Conservation (phyloP, 2,888 invertebrate genomes). For the Melinaea menophilus region DNA sequence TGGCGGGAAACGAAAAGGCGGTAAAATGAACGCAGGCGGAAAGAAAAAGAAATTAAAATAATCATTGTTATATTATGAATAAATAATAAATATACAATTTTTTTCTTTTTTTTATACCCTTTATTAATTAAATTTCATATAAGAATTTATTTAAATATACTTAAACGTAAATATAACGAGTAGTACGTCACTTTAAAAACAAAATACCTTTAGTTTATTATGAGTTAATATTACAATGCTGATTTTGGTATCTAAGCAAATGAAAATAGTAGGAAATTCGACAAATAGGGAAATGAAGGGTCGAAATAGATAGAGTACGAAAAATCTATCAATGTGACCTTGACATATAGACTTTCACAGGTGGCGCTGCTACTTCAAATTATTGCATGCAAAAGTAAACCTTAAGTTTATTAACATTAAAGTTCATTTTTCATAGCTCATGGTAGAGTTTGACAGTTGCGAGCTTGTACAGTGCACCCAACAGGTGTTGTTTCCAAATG, state of each 20-base stretch:
- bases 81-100: constrained; percentile 4
- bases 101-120: not conserved
- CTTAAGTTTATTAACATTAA: not conserved
- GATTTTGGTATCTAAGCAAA: no score
- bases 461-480: constrained; percentile 32
- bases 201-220: no score
- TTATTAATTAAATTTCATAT: not conserved
- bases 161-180: no score
- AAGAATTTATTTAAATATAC: not conserved
- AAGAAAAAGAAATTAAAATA: constrained; percentile 59
- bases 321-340: constrained; percentile 29
- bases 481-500: constrained; percentile 32
- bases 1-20: constrained; percentile 52
- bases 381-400: constrained; percentile 6
- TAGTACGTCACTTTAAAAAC: no score
- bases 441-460: constrained; percentile 29
- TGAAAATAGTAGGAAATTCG: no score
- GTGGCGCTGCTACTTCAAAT: constrained; percentile 33
- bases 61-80: constrained; percentile 26
- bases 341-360: constrained; percentile 29
- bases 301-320: not conserved
- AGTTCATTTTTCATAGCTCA: constrained; percentile 10
- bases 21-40: constrained; percentile 47
- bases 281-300: not conserved
- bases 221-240: no score